phyloP scores from a whole-genome alignment of 2,888 invertebrate genomes.

The Cyclophora punctaria region DNA sequence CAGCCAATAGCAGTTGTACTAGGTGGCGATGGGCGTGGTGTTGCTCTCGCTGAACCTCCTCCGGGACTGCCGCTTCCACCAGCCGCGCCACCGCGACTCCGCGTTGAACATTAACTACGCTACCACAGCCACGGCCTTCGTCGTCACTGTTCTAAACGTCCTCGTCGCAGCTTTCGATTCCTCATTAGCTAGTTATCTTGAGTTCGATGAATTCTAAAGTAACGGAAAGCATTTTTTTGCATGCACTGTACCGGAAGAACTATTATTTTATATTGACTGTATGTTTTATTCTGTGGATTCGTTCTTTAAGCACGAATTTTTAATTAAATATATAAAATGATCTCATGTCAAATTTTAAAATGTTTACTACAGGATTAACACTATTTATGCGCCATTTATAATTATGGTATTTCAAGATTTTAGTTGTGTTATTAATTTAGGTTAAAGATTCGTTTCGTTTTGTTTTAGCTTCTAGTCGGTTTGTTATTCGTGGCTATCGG shows the following conservation, averaged over 20 bases:
- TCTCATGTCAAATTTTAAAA: neutral
- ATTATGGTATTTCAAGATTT: no score
- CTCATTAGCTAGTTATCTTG: conserved; percentile 72
- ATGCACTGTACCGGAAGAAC: no score
- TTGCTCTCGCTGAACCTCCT: conserved; percentile 83
- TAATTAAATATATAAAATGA: neutral
- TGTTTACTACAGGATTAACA: no score
- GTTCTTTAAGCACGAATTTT: no score
- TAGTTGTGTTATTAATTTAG: neutral
- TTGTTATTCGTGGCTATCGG: conserved; percentile 88
- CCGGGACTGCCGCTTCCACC: conserved; percentile 84
- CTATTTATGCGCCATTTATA: no score
- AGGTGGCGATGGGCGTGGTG: conserved; percentile 85
- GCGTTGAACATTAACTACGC: conserved; percentile 82
- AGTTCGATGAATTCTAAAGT: conserved; percentile 30
- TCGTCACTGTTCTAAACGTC: conserved; percentile 83
- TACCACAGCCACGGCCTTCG: conserved; percentile 81
- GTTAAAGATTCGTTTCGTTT: conserved; percentile 16
- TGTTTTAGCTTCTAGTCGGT: conserved; percentile 86
- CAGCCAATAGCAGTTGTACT: conserved; percentile 10
- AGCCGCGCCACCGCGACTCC: conserved; percentile 79
- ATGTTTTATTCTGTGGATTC: no score
- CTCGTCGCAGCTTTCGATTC: conserved; percentile 87
- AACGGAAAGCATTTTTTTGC: no score
- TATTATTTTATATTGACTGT: no score